Conservation (phyloP, 2,888 invertebrate species). For the Chymomyza fuscimana region DNA sequence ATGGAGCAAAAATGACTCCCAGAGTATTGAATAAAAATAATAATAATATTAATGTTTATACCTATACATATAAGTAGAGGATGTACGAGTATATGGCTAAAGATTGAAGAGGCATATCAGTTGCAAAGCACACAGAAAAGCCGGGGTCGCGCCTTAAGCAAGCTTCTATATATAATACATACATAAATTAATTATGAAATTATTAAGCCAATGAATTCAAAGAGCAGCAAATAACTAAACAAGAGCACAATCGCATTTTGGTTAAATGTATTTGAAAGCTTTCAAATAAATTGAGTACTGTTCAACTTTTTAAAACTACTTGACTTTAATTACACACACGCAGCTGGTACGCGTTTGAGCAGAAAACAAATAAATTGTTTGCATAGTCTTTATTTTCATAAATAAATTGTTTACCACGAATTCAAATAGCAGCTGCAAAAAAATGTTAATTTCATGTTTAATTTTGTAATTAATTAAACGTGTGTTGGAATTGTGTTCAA, state of each 20-base stretch:
- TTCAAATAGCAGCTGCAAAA: background rate
- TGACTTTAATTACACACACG: too few relatives aligned
- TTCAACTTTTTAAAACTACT: too few relatives aligned
- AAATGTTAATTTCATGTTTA: background rate
- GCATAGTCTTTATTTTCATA: background rate
- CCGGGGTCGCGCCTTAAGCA: slow-evolving; percentile 10
- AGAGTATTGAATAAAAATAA: background rate
- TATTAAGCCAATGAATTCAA: background rate
- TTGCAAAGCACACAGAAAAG: slow-evolving; percentile 29
- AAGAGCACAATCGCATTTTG: too few relatives aligned
- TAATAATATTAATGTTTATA: background rate
- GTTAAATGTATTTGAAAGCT: background rate
- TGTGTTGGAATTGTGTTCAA: background rate
- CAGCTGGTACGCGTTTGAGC: background rate
- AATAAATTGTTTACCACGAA: background rate
- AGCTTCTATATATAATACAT: background rate
- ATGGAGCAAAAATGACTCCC: background rate
- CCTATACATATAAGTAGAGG: background rate
- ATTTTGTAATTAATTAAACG: background rate
- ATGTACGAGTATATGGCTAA: background rate
- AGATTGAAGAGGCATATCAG: slow-evolving; percentile 31
- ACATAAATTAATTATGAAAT: background rate
- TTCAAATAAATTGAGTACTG: too few relatives aligned
- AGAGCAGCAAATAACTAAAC: too few relatives aligned
- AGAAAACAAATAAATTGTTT: background rate